phyloP scores from a whole-genome alignment of 1,140 invertebrate species.

The Pseudomyrmex pallidus region DNA sequence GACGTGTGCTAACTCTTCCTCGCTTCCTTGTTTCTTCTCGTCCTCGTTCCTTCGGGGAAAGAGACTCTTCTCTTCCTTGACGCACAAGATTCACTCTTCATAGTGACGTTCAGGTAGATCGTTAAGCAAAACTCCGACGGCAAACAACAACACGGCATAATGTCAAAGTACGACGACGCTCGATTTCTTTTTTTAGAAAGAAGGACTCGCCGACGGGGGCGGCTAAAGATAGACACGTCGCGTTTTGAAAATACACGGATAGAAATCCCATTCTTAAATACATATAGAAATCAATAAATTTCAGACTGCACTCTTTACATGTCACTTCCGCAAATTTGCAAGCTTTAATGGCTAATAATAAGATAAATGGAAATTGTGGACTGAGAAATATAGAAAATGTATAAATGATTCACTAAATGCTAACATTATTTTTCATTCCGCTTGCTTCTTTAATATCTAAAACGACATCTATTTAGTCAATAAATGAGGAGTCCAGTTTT shows the following conservation, averaged over 20 bases:
- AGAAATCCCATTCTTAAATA: background rate
- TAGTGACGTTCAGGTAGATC: slow-evolving; percentile 36
- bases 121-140: slow-evolving; percentile 60
- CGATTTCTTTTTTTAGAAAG: slow-evolving; percentile 20
- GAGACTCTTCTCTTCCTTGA: slow-evolving; percentile 29
- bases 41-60: slow-evolving; percentile 56
- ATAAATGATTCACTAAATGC: background rate
- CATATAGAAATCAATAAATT: slow-evolving; percentile 18
- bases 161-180: slow-evolving; percentile 42
- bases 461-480: background rate
- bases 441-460: background rate
- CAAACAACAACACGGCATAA: slow-evolving; percentile 12
- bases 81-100: slow-evolving; percentile 42
- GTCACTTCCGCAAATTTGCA: background rate
- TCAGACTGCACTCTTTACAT: background rate
- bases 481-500: slow-evolving; percentile 17
- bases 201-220: background rate
- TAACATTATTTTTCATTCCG: background rate
- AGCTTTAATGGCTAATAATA: background rate
- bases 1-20: slow-evolving; percentile 38
- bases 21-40: slow-evolving; percentile 49
- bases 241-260: slow-evolving; percentile 22
- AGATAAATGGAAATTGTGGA: background rate
- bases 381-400: too few species aligned
- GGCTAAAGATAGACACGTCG: slow-evolving; percentile 26